phyloP scores from a whole-genome alignment of 2,888 invertebrate species.

The Physocephala rufipes region DNA sequence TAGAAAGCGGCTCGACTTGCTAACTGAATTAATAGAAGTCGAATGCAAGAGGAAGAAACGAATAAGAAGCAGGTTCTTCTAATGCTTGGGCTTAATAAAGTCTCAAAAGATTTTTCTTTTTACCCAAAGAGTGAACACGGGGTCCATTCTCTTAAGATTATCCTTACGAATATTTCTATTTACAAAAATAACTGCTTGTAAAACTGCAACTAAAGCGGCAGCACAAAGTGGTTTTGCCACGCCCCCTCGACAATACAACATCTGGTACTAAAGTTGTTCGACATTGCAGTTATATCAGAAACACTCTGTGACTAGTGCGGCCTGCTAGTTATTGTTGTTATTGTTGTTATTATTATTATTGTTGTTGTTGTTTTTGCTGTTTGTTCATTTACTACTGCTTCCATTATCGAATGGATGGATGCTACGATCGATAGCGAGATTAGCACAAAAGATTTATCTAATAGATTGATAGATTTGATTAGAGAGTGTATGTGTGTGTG shows the following conservation, averaged over 20 bases:
- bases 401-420: constrained; percentile 34
- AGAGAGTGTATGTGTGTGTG: constrained; percentile 44
- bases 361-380: constrained; percentile 2
- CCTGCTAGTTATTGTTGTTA: neutral
- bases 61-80: too few species aligned
- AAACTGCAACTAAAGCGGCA: constrained; percentile 42
- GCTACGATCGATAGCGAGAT: constrained; percentile 61
- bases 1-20: too few species aligned
- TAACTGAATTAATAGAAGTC: too few species aligned
- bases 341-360: neutral
- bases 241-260: neutral
- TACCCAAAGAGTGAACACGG: too few species aligned
- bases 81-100: too few species aligned
- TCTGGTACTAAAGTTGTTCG: too few species aligned
- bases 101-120: too few species aligned
- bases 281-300: neutral
- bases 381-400: constrained; percentile 8
- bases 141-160: too few species aligned
- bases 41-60: too few species aligned
- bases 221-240: constrained; percentile 20
- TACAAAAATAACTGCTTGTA: constrained; percentile 45
- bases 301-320: neutral
- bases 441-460: constrained; percentile 65
- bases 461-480: constrained; percentile 65
- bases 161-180: constrained; percentile 32